phyloP scores from a whole-genome alignment of 2,797 vertebrate species.

The Parotocinclus haroldoi region DNA sequence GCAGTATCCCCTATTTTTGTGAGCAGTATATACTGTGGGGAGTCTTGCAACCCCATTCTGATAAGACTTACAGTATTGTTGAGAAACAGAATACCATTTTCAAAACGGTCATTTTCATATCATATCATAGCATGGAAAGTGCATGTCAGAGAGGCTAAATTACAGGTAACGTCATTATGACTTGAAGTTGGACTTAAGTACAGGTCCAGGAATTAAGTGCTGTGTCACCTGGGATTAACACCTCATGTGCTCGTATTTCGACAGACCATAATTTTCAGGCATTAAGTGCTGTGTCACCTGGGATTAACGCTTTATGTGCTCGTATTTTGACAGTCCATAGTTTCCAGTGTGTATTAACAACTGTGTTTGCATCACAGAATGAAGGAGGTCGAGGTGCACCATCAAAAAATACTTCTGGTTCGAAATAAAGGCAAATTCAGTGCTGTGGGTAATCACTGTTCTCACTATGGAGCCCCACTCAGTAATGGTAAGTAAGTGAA shows the following conservation, averaged over 20 bases:
- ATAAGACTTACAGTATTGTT: no score
- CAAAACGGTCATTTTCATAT: no score
- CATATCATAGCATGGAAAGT: no score
- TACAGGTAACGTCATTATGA: no score
- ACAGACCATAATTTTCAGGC: neutral
- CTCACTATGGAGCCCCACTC: constrained; percentile 79
- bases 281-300: no score
- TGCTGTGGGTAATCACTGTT: constrained; percentile 78
- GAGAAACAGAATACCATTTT: no score
- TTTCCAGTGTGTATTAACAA: neutral
- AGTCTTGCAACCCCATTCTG: no score
- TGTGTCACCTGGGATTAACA: neutral
- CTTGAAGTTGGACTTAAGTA: no score
- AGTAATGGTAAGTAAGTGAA: constrained; percentile 75
- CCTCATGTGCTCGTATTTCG: neutral
- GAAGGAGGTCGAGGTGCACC: constrained; percentile 72
- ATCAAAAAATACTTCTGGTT: constrained; percentile 75
- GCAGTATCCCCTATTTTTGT: no score
- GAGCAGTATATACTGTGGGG: no score
- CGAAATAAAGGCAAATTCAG: constrained; percentile 69
- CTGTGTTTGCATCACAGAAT: constrained; percentile 64
- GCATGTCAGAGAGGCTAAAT: no score
- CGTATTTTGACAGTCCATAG: neutral
- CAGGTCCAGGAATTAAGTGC: no score
- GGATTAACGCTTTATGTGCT: neutral